Percentiles rank a stretch among this genome's conserved stretches.
Conservation (phyloP, 2,797 vertebrate genomes). For the Prunella strophiata region DNA sequence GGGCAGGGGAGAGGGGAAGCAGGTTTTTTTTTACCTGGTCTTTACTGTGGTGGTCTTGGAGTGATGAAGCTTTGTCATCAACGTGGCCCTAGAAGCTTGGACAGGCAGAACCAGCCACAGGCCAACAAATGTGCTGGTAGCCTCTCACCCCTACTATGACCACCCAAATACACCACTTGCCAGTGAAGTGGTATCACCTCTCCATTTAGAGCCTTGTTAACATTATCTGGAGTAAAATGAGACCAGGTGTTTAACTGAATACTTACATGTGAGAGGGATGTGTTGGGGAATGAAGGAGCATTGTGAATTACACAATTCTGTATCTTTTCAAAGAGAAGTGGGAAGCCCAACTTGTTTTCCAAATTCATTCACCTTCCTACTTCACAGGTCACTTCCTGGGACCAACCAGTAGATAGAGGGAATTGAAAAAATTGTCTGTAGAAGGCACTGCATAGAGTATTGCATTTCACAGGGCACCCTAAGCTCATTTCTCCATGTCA, state of each 20-base stretch:
- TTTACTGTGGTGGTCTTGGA: background rate
- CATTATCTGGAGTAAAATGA: background rate
- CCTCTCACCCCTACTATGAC: background rate
- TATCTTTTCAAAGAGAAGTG: background rate
- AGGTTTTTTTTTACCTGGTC: background rate
- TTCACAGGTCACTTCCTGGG: background rate
- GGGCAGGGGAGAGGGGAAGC: too few species aligned
- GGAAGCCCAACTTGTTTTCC: background rate
- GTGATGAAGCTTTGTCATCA: background rate
- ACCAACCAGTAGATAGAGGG: background rate
- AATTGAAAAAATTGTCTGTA: background rate
- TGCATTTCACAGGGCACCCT: background rate
- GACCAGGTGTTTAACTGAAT: background rate
- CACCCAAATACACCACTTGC: too few species aligned
- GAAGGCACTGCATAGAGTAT: background rate
- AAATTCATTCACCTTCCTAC: background rate
- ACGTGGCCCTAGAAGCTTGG: rapidly evolving
- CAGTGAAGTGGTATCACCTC: background rate
- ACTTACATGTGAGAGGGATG: background rate
- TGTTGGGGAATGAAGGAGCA: background rate
- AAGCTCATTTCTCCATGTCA: background rate
- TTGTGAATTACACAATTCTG: background rate
- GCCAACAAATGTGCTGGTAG: background rate
- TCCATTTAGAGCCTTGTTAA: background rate
- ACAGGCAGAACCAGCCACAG: background rate